Evolutionary conservation across 2,113 vertebrate species (phyloP), one percentile per base, ranked within the genome.

Genomic region (Amblyornis subalaris): DNA sequence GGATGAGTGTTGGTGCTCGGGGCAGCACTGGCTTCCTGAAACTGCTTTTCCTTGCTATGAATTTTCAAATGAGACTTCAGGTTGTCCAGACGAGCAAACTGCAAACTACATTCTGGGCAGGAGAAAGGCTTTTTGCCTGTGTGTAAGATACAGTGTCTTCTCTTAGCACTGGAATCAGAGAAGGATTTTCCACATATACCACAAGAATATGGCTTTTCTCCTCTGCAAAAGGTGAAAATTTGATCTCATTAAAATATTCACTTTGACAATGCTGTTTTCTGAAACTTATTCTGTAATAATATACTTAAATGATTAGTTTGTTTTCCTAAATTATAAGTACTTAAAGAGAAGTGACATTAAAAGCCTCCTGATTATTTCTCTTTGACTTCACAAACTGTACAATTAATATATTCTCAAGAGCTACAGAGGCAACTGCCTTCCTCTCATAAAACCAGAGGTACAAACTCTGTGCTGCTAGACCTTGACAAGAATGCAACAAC

Each of bases 151-250:
- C 98, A 98, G 14, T 99, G 99, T 61, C 99, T 98, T 70, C 99
- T 98, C 81, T 98, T 98, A 12, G 99, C 99, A 38, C 99, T 99
- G 67, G 99, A 98, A 96, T 99, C 99, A 0, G 99, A 99, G 97
- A 99, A 99, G 20, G 98, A 98, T 92, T 99, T 99, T 88, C 98
- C 98, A 36, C 99, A 99, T 94, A 98, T 96, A 90, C 94, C 96
- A 93, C 99, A 99, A 13, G 97, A 90, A 74, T 99, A 99, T 5
- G 99, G 99, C 96, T 99, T 99, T 96, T 99, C 99, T 66, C 99
- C 99, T 96, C 99, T 99, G 96, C 28, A 97, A 95, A 90, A 74
- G 31, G 23, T 55, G 67, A 70, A 16, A 23, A 55, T 55, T 47
- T 73, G n/a, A 71, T 38, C 54, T 92, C n/a, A 54, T 89, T 70